Evolutionary conservation across 2,888 invertebrate species (phyloP).

Genomic region (Parapristionchus giblindavisi): DNA sequence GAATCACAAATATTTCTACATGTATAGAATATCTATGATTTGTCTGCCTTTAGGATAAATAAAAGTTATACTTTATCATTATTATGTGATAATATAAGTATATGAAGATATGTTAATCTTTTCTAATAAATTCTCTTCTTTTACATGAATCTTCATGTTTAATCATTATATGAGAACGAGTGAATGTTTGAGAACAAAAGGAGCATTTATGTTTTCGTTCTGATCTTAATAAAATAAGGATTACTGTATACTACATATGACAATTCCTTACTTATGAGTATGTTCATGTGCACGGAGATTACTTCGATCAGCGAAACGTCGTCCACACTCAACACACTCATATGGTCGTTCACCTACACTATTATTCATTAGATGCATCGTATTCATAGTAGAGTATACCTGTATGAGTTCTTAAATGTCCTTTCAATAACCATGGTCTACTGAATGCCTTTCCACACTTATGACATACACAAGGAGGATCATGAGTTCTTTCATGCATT

Average conservation of each 20-base stretch:
- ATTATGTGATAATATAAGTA: too few relatives aligned
- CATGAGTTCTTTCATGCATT: slow-evolving; percentile 59
- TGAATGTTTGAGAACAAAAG: slow-evolving; percentile 46
- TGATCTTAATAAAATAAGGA: not conserved
- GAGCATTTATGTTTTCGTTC: slow-evolving; percentile 20
- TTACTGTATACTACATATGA: slow-evolving; percentile 1
- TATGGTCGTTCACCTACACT: slow-evolving; percentile 56
- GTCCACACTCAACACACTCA: slow-evolving; percentile 49
- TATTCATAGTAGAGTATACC: too few relatives aligned
- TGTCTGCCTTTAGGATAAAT: too few relatives aligned
- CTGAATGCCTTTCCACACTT: slow-evolving; percentile 55
- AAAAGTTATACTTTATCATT: too few relatives aligned
- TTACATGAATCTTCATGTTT: slow-evolving; percentile 44
- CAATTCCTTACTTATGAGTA: slow-evolving; percentile 45
- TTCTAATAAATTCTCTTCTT: too few relatives aligned
- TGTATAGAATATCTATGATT: too few relatives aligned
- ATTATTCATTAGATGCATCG: not conserved
- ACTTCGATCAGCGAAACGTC: slow-evolving; percentile 55
- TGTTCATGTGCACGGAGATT: slow-evolving; percentile 55
- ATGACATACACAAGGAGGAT: slow-evolving; percentile 50
- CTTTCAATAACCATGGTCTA: slow-evolving; percentile 57
- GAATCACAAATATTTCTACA: not conserved
- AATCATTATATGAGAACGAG: slow-evolving; percentile 46
- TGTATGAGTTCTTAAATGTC: slow-evolving; percentile 55
- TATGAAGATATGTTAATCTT: too few relatives aligned